phyloP scores from a whole-genome alignment of 2,113 vertebrate genomes.

The Acinonyx jubatus region DNA sequence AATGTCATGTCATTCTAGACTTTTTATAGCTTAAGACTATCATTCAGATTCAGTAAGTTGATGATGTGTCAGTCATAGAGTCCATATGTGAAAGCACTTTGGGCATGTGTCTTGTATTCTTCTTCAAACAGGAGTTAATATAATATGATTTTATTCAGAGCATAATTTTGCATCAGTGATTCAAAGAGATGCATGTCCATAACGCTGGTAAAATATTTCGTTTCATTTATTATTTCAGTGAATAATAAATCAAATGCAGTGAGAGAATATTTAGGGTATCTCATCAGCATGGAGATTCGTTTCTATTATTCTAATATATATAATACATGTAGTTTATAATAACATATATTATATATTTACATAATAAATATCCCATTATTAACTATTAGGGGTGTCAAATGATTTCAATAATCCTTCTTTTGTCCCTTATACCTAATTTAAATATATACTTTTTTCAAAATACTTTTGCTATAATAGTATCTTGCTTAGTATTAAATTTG shows the following conservation, averaged over 20 bases:
- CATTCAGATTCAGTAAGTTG: neutral
- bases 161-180: neutral
- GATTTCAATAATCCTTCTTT: neutral
- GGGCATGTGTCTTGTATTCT: neutral
- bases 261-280: neutral
- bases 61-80: neutral
- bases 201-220: neutral
- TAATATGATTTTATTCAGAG: neutral
- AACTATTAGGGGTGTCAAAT: neutral
- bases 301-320: too few species aligned
- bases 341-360: too few species aligned
- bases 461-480: neutral
- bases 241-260: neutral
- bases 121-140: neutral
- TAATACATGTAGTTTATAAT: too few species aligned
- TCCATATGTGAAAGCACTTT: neutral
- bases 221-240: slow-evolving; percentile 16
- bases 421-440: neutral
- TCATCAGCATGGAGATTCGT: neutral
- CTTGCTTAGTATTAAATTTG: neutral
- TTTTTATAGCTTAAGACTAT: neutral
- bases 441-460: neutral
- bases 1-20: neutral
- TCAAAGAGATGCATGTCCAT: neutral
- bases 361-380: neutral